Conservation (phyloP, 2,888 invertebrate genomes). For the Clunio marinus region DNA sequence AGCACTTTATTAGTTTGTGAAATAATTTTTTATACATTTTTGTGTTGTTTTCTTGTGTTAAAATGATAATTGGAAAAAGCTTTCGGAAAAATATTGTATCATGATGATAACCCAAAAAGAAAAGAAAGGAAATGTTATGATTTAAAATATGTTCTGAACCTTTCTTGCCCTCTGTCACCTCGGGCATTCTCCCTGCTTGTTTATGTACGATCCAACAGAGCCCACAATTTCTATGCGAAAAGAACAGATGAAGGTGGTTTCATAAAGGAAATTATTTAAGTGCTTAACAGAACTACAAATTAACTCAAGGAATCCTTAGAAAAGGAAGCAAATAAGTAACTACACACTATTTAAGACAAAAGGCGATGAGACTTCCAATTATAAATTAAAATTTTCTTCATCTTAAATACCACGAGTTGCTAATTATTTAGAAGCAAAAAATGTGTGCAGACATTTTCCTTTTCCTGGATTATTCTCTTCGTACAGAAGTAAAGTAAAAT, state of each 20-base stretch:
- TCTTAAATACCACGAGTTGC: slow-evolving; percentile 11
- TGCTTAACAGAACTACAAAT: too few relatives aligned
- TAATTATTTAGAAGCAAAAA: slow-evolving; percentile 15
- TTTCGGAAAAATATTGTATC: background rate
- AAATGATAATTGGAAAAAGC: too few relatives aligned
- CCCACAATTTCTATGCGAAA: too few relatives aligned
- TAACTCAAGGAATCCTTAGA: too few relatives aligned
- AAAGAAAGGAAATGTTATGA: background rate
- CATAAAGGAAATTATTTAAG: too few relatives aligned
- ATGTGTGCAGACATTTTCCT: background rate
- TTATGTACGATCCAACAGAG: too few relatives aligned
- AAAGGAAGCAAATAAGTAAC: too few relatives aligned
- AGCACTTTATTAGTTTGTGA: background rate
- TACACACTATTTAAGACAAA: too few relatives aligned
- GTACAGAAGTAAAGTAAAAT: background rate
- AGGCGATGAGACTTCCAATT: slow-evolving; percentile 9
- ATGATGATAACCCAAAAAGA: too few relatives aligned
- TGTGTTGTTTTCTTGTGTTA: background rate
- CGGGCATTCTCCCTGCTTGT: background rate
- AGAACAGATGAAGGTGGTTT: too few relatives aligned
- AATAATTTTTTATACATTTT: too few relatives aligned
- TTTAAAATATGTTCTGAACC: background rate
- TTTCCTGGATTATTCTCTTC: background rate
- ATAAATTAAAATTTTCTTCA: slow-evolving; percentile 33
- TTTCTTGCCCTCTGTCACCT: background rate